phyloP scores from a whole-genome alignment of 1,140 invertebrate genomes.

The Drosophila virilis region DNA sequence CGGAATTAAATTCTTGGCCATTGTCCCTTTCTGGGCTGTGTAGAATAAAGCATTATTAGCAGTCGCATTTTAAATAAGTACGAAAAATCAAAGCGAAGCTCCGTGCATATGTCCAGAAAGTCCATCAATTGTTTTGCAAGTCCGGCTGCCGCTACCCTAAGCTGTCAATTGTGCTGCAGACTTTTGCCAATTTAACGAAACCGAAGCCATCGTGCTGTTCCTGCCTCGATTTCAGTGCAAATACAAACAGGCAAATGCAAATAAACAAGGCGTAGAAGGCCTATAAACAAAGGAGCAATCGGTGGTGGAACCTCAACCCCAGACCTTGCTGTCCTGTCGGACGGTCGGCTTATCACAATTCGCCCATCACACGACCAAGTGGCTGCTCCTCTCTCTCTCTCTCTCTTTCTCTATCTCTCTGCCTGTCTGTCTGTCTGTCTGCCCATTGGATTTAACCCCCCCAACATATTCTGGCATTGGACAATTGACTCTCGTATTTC shows the following conservation, averaged over 20 bases:
- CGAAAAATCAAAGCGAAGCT: conserved; percentile 40
- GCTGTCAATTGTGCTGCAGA: conserved; percentile 71
- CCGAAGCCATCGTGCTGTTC: conserved; percentile 18
- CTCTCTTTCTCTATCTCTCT: conserved; percentile 22
- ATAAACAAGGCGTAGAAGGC: conserved; percentile 70
- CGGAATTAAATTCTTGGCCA: conserved; percentile 43
- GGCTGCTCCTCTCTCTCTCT: conserved; percentile 2
- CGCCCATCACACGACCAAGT: conserved; percentile 53
- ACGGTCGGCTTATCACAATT: conserved; percentile 68
- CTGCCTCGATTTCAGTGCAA: conserved; percentile 79
- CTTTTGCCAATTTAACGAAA: conserved; percentile 72
- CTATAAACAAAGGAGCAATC: conserved; percentile 73
- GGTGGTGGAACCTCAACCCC: conserved; percentile 34
- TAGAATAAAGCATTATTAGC: conserved; percentile 51
- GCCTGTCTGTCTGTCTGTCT: conserved; percentile 26
- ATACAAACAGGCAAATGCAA: conserved; percentile 80
- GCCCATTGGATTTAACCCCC: conserved; percentile 55
- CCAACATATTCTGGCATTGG: conserved; percentile 15
- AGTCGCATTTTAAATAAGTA: conserved; percentile 52
- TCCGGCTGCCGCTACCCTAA: conserved; percentile 25
- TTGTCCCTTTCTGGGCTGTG: conserved; percentile 20
- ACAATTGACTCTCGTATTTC: conserved; percentile 83
- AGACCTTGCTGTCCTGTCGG: conserved; percentile 15
- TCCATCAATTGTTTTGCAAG: conserved; percentile 60
- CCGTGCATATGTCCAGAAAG: conserved; percentile 59